Conservation (phyloP, 92 coral and sea anemone genomes). For the Bergia sp. region DNA sequence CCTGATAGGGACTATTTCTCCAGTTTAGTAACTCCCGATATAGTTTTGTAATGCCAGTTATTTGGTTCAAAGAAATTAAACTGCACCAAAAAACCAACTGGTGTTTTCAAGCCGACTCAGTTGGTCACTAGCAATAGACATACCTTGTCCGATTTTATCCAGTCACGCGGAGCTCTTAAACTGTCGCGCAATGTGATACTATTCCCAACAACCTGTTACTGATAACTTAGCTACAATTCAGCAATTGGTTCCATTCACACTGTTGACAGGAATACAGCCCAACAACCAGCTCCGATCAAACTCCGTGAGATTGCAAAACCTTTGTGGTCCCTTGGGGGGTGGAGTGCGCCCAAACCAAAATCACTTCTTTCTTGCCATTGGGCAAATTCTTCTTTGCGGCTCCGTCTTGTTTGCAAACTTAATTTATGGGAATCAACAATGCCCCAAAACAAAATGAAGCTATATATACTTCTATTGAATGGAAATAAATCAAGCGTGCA, state of each 20-base stretch:
- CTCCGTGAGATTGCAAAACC: not conserved
- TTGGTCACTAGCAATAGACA: not conserved
- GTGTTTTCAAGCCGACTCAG: not conserved
- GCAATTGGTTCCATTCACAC: not conserved
- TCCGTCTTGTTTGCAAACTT: slow-evolving; percentile 18
- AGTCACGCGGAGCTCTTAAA: slow-evolving; percentile 13
- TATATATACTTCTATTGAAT: not conserved
- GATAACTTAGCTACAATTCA: slow-evolving; percentile 15
- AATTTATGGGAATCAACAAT: not conserved
- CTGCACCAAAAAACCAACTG: not conserved
- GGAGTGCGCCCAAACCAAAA: slow-evolving; percentile 16
- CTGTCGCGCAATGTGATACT: slow-evolving; percentile 11
- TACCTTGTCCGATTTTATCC: slow-evolving; percentile 8
- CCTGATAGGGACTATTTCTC: not conserved
- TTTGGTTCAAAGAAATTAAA: not conserved
- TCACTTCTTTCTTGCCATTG: slow-evolving; percentile 1
- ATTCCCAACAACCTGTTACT: not conserved
- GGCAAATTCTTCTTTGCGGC: not conserved
- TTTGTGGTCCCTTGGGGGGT: slow-evolving; percentile 18
- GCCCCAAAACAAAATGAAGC: slow-evolving; percentile 11
- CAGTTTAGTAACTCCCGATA: not conserved
- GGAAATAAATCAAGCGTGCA: slow-evolving; percentile 7
- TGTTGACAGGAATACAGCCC: slow-evolving; percentile 7
- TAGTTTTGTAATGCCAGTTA: not conserved
- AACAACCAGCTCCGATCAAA: not conserved